phyloP scores from a whole-genome alignment of 1,140 invertebrate genomes.

The Limonius californicus region DNA sequence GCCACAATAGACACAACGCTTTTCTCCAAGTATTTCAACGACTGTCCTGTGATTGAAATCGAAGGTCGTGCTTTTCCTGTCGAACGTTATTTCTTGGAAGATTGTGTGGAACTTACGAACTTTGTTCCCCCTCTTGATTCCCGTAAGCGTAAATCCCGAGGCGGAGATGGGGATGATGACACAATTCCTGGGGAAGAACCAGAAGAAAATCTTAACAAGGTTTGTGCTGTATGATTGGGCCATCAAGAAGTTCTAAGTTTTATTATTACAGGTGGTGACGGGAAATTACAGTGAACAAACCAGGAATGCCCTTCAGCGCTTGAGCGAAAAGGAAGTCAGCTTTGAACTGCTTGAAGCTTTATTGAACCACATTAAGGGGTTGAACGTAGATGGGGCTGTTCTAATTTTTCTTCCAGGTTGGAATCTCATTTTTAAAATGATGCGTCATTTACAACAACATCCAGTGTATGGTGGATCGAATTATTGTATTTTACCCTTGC shows the following conservation, averaged over 20 bases:
- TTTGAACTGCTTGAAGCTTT: constrained; percentile 89
- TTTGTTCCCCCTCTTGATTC: constrained; percentile 73
- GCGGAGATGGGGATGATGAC: constrained; percentile 53
- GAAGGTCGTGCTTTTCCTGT: constrained; percentile 78
- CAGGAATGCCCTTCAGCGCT: constrained; percentile 62
- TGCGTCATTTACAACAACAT: constrained; percentile 78
- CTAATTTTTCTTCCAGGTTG: constrained; percentile 91
- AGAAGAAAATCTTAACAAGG: constrained; percentile 79
- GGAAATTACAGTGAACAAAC: constrained; percentile 60
- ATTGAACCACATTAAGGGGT: constrained; percentile 68
- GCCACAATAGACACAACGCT: constrained; percentile 91
- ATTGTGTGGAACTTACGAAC: constrained; percentile 75
- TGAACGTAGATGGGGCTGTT: constrained; percentile 77
- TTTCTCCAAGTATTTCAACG: constrained; percentile 88
- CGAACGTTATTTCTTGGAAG: constrained; percentile 85
- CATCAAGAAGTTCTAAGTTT: too few species aligned
- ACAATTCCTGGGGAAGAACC: constrained; percentile 55
- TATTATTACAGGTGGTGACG: constrained; percentile 39
- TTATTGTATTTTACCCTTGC: constrained; percentile 77
- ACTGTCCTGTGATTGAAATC: constrained; percentile 79
- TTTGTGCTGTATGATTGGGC: too few species aligned
- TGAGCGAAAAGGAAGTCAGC: constrained; percentile 87
- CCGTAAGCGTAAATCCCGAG: constrained; percentile 60
- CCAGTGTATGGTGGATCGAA: constrained; percentile 66
- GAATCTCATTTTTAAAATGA: constrained; percentile 90